phyloP scores from a whole-genome alignment of 2,113 vertebrate genomes.

The Lycaon pictus region DNA sequence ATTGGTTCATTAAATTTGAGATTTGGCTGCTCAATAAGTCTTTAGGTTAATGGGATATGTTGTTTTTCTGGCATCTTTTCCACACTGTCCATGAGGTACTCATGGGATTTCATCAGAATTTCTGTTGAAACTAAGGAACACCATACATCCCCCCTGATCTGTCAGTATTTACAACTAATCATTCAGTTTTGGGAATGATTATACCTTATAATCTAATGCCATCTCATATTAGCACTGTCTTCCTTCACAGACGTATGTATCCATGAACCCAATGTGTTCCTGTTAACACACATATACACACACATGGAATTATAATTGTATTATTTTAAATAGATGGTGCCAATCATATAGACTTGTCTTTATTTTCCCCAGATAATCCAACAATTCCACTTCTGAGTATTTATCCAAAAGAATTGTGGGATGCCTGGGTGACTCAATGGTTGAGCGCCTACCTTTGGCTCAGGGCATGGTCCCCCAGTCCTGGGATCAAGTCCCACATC shows the following conservation, averaged over 20 bases:
- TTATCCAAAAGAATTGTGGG: background rate
- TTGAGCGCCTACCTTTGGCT: no score
- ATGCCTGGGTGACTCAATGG: no score
- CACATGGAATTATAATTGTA: background rate
- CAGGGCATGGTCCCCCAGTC: no score
- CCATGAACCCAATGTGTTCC: background rate
- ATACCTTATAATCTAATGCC: background rate
- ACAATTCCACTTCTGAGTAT: background rate
- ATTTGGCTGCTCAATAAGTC: background rate
- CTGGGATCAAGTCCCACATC: no score
- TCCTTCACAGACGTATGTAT: background rate
- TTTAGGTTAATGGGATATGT: background rate
- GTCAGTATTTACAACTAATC: background rate
- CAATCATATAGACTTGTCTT: background rate
- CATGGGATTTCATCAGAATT: background rate
- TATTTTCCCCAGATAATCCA: background rate
- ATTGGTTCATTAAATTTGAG: background rate
- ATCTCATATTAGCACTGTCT: background rate
- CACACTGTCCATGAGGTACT: background rate
- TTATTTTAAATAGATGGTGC: constrained; percentile 14
- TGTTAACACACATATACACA: background rate
- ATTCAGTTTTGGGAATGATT: background rate
- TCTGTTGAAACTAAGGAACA: background rate
- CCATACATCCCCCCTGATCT: background rate
- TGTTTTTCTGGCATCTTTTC: background rate